These are phyloP conservation scores for Heliconius ismenius DNA, from an alignment of 2,888 invertebrate genomes.

Conservation along the genomic window DNA sequence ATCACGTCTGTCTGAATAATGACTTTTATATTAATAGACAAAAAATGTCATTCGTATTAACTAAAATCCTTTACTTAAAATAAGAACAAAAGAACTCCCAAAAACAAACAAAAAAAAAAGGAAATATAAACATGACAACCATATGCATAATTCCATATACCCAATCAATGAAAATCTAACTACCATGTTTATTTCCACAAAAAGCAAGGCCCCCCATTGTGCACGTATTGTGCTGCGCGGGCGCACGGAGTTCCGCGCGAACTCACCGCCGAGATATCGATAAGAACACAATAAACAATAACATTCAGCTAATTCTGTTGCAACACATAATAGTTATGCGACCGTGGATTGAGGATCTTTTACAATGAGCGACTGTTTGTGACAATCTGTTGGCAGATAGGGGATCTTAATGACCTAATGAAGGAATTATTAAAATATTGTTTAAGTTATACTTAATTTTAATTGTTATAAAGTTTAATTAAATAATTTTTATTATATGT, in stretches of 20 bases:
- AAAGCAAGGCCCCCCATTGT: constrained; percentile 74
- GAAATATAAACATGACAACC: constrained; percentile 9
- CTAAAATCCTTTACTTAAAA: too few species aligned
- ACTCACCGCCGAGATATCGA: constrained; percentile 71
- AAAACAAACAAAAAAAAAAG: too few species aligned
- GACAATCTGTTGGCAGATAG: constrained; percentile 36
- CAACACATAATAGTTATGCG: constrained; percentile 63
- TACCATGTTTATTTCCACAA: constrained; percentile 60
- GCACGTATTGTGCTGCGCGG: constrained; percentile 43
- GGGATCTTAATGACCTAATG: neutral
- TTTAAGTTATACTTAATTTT: neutral
- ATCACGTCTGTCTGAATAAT: neutral
- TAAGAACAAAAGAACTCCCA: too few species aligned
- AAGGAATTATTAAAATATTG: neutral
- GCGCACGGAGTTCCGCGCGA: constrained; percentile 55
- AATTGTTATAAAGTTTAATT: neutral
- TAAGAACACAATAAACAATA: constrained; percentile 82
- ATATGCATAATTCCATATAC: constrained; percentile 40
- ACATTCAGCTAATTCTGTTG: constrained; percentile 69
- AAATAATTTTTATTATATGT: neutral
- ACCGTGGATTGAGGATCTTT: constrained; percentile 59
- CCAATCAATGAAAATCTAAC: constrained; percentile 44
- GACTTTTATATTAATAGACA: neutral
- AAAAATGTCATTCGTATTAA: neutral
- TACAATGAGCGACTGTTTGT: constrained; percentile 47